Evolutionary conservation across 1,140 invertebrate species (phyloP).

Genomic region (Wiebesia pumilae): DNA sequence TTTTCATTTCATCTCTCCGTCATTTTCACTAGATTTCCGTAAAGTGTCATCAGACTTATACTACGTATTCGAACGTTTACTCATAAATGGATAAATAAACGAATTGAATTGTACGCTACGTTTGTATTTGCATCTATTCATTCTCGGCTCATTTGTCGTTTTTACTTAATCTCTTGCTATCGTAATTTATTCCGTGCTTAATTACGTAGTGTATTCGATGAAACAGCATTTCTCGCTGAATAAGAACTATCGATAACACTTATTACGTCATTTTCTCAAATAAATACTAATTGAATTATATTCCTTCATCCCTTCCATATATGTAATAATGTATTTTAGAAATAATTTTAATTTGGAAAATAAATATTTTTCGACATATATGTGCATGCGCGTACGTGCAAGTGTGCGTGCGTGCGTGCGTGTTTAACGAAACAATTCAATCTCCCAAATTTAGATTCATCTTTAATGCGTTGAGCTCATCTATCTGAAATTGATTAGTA

Average conservation of each 20-base stretch:
- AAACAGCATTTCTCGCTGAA: neutral
- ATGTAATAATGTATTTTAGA: neutral
- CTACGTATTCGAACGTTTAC: neutral
- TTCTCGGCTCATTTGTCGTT: neutral
- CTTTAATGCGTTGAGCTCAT: too few species aligned
- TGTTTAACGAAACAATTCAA: too few species aligned
- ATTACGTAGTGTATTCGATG: neutral
- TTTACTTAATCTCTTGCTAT: neutral
- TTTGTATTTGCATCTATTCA: neutral
- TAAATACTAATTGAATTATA: neutral
- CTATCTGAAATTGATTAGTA: too few species aligned
- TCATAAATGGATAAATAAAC: neutral
- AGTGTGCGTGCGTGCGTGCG: too few species aligned
- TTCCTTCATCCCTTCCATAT: neutral
- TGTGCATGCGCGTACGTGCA: too few species aligned
- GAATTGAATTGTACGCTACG: neutral
- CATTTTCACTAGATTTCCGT: slow-evolving; percentile 45
- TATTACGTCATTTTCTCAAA: neutral
- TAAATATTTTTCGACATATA: neutral
- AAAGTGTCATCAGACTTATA: neutral
- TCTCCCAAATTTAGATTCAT: too few species aligned
- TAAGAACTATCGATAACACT: slow-evolving; percentile 1
- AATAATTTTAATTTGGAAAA: neutral
- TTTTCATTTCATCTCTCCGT: slow-evolving; percentile 12
- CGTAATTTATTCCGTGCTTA: neutral